phyloP scores from a whole-genome alignment of 2,113 vertebrate species.

The Zonotrichia leucophrys region DNA sequence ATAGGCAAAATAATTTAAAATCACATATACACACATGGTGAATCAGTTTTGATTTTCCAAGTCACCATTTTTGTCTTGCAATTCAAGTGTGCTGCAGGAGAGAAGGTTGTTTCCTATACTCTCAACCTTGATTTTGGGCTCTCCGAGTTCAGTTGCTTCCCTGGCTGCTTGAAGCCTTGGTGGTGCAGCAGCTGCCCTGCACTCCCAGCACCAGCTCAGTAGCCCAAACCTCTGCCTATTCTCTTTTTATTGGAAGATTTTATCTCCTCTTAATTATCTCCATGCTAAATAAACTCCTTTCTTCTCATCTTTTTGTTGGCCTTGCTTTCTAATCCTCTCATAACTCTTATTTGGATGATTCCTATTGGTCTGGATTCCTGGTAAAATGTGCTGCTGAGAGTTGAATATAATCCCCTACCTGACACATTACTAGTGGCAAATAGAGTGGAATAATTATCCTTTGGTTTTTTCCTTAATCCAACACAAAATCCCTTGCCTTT shows the following conservation, averaged over 20 bases:
- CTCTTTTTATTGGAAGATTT: background rate
- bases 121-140: background rate
- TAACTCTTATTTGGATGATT: background rate
- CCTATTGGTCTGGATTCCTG: background rate
- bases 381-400: background rate
- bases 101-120: background rate
- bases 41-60: background rate
- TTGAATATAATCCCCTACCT: background rate
- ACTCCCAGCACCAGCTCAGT: background rate
- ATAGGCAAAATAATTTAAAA: background rate
- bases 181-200: background rate
- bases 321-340: background rate
- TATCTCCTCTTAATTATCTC: background rate
- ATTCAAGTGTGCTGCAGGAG: background rate
- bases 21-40: background rate
- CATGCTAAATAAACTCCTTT: background rate
- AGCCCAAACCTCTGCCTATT: background rate
- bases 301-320: background rate
- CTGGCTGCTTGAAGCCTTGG: background rate
- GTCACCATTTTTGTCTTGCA: accelerated
- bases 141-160: background rate
- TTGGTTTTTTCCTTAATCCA: background rate
- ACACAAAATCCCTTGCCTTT: background rate
- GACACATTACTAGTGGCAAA: background rate
- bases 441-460: background rate